Evolutionary conservation across 2,113 vertebrate genomes (phyloP).

Genomic region (Chelonoidis abingdonii): DNA sequence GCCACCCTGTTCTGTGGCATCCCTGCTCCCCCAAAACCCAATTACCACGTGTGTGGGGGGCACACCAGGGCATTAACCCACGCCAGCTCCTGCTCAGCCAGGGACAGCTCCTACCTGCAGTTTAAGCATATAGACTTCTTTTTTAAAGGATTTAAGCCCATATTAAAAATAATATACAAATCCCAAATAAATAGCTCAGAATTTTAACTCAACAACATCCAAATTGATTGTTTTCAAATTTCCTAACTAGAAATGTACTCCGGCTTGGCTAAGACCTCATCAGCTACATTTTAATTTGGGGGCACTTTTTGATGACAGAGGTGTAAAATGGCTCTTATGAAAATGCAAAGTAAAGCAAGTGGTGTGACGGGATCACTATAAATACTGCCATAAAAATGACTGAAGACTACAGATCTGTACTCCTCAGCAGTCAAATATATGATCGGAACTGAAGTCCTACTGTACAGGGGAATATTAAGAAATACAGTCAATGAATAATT

Average conservation of each 20-base stretch:
- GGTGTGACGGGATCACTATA: not conserved
- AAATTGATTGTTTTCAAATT: not conserved
- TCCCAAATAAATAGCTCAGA: not conserved
- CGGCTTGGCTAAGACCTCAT: rapidly evolving
- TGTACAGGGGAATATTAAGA: not conserved
- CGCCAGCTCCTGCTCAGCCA: no score
- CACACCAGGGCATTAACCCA: no score
- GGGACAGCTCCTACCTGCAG: no score
- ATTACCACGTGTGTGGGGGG: no score
- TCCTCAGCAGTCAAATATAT: not conserved
- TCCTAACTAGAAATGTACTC: not conserved
- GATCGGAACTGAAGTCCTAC: not conserved
- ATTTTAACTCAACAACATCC: not conserved
- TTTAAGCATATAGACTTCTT: not conserved
- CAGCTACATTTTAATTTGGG: not conserved
- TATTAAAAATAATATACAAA: not conserved
- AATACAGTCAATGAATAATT: not conserved
- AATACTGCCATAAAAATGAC: not conserved
- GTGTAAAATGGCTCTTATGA: not conserved
- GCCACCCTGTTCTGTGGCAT: not conserved
- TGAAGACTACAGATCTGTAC: not conserved
- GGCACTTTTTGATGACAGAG: not conserved
- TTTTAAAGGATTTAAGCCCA: not conserved
- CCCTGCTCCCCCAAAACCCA: no score
- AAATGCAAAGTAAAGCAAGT: not conserved